Percentiles rank a stretch among this genome's conserved stretches.
These are phyloP conservation scores for Benitochromis conjunctus DNA, from an alignment of 2,113 vertebrate species.

Conservation along the genomic window DNA sequence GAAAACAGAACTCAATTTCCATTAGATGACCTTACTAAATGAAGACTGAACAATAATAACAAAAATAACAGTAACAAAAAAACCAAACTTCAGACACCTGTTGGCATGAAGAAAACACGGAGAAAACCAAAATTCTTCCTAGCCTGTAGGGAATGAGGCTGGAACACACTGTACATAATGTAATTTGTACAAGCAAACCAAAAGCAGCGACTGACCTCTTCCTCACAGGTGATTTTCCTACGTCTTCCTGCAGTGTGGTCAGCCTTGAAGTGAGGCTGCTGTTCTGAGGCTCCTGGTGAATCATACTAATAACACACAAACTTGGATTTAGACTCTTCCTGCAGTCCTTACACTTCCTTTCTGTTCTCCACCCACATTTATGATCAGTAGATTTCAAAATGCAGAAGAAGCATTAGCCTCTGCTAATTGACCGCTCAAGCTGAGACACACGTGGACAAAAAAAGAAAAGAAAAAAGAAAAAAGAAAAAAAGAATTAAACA, in stretches of 20 bases:
- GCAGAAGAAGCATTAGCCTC: slow-evolving; percentile 12
- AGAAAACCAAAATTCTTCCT: background rate
- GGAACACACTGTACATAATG: background rate
- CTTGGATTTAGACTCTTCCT: background rate
- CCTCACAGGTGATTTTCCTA: slow-evolving; percentile 90
- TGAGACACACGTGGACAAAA: slow-evolving; percentile 1
- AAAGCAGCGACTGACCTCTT: slow-evolving; percentile 78
- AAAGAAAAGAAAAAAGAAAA: background rate
- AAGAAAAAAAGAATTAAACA: slow-evolving; percentile 42
- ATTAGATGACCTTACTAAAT: background rate
- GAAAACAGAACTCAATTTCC: background rate
- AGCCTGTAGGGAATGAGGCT: background rate
- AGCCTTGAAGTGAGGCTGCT: slow-evolving; percentile 81
- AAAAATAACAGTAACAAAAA: background rate
- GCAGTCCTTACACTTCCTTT: background rate
- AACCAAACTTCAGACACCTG: fast-evolving
- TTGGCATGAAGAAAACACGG: background rate
- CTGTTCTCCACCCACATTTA: background rate
- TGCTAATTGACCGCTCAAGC: slow-evolving; percentile 1
- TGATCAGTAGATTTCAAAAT: slow-evolving; percentile 17
- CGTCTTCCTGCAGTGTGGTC: slow-evolving; percentile 86
- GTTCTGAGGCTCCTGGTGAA: slow-evolving; percentile 87
- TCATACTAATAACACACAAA: slow-evolving; percentile 75
- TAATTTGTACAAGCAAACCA: background rate
- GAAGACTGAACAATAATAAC: background rate